Base-by-base conservation (phyloP, 2,888 invertebrate genomes). In the Agriopis marginaria region DNA sequence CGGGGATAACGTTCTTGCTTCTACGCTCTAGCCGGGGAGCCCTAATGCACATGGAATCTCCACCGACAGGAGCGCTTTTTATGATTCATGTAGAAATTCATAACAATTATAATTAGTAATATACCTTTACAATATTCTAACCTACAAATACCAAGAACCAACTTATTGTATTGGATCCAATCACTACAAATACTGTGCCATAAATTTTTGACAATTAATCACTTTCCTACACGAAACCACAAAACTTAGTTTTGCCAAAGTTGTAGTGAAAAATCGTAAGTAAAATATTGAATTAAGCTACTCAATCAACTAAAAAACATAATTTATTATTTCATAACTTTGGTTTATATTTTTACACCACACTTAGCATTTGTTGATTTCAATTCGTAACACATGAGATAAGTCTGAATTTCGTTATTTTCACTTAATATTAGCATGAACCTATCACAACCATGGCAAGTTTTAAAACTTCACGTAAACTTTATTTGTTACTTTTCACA, bases 401-500 rank as follows among this genome's bases (percentile, higher is more conserved):
- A 49, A 60, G 3, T 44, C 10, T 47, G 8, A 45, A 45, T 45
- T 63, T 49, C n/a, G 39, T 6, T 55, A 55, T 51, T 47, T 44
- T 7, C 55, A 63, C 39, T 58, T n/a, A 32, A 17, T 51, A 47
- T 12, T 7, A 61, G 42, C 51, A 42, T 51, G 17, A 47, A 54
- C 54, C 40, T 47, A 59, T 49, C 45, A 53, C 63, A 68, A 63
- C 40, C n/a, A 44, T 10, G 7, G 14, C 40, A 68, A 66, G 55
- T 68, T 63, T 39, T 10, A 51, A 56, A 67, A 67, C 53, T 69
- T 67, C 50, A 60, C 63, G 12, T 39, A 60, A 66, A 63, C 69
- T 62, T 56, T 58, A 59, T 47, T 23, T 47, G 4, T 14, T 42
- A 60, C 42, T 42, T 58, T 61, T 65, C 64, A 58, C 47, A 47